Evolutionary conservation across 2,888 invertebrate species (phyloP), one percentile per base, ranked within the genome.

Genomic region (Polyommatus icarus): DNA sequence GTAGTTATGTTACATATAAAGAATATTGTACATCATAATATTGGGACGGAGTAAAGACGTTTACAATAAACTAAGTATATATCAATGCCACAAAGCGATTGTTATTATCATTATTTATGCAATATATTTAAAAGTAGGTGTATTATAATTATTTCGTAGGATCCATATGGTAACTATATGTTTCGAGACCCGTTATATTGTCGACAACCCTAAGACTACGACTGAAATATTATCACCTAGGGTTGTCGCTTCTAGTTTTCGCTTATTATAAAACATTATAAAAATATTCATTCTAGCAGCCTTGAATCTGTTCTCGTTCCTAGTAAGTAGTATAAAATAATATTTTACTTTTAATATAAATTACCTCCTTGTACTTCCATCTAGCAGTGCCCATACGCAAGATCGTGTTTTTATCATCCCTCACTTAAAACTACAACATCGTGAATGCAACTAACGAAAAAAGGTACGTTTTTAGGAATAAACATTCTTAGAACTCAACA

Each of bases 401-500:
- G 84, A 86, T 84, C 86, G 89, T 90, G 89, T 90, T 89, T 91
- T 88, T 84, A 90, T 90, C 87, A 89, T 77, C 59, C 57, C 18
- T 29, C 40, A 81, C 85, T 86, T 87, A 88, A 82, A 80, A 83
- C 86, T 87, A 89, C 84, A 87, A 84, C 82, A 85, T 89, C 89
- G 85, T 86, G 84, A 89, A 89, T 50, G 50, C 88, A 88, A 85
- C 73, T 77, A 77, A 77, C 77, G 72, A 85, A 85, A 85, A 83
- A 90, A 92, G 92, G 92, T 92, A 92, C 91, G 85, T 89, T 46
- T 88, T 88, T 92, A 94, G 93, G 93, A 94, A 93, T 93, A 91
- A 90, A 90, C 85, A 84, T 89, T 91, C 54, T 90, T 88, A 91
- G 90, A 90, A 87, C 83, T 89, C 89, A 91, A 91, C 92, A 91